Evolutionary conservation across 2,113 vertebrate species (phyloP), one percentile per base, ranked within the genome.

Genomic region (Pholis gunnellus): DNA sequence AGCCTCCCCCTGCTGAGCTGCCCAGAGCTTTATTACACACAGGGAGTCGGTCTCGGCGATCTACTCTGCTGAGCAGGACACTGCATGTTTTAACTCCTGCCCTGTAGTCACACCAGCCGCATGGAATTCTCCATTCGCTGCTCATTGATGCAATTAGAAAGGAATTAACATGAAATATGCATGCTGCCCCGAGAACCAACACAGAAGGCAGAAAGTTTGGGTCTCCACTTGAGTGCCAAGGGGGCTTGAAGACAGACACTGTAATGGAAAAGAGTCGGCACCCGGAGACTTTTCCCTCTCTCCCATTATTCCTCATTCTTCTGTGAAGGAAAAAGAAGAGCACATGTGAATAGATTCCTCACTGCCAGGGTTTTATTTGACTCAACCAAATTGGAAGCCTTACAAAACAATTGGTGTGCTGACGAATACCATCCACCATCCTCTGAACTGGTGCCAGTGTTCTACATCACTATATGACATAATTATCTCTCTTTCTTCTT

Each of bases 61-160:
- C 75, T 46, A 42, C 80, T 80, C 68, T 71, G 83, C 83, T n/a
- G 65, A 89, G 70, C 87, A 72, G 57, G 75, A 79, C 27, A 60
- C 63, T 71, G 79, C 82, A 72, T 73, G 85, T 83, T 86, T 57
- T 79, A 87, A 87, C 79, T 83, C 64, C 84, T 67, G 76, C 81
- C 78, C 80, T 65, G 54, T 72, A 68, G 86, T 75, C 89, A 65
- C 71, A 65, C 36, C 63, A 34, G 65, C 88, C 82, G 70, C 76
- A 59, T 76, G 42, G 72, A 77, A 67, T 72, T 78, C 72, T 76
- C 70, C 88, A 80, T 57, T 89, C 71, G 66, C 56, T 90, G 89
- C 82, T 87, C 83, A 83, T 61, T 84, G 78, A 88, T 86, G 80
- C 87, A 93, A 92, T 90, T 93, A 93, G 85, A 88, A 86, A 17